Base-by-base conservation (phyloP, 2,113 vertebrate genomes). In the Diphyllodes magnificus region DNA sequence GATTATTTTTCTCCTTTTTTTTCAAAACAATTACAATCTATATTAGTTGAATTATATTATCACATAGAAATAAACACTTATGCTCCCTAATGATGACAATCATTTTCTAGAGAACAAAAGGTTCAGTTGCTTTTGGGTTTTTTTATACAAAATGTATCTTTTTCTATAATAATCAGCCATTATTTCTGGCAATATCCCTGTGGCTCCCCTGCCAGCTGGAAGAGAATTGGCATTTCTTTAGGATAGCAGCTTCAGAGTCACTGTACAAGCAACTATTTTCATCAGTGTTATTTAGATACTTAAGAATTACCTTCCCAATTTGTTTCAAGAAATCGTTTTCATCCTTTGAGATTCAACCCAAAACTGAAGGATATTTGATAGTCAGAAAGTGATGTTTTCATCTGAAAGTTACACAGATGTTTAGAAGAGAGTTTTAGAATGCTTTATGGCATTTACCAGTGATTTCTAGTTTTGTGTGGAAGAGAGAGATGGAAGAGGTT, bases 141-240 rank as follows among this genome's bases (percentile, higher is more conserved):
- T 45, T 64, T 44, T 22, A 24, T 88, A 61, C 66, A 86, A 86
- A 92, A 78, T 68, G 37, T 49, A 75, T 82, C 63, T 95, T 94
- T 96, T 77, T 93, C 92, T 89, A 82, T 77, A 95, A 91, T 89
- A 97, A 96, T 87, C 83, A 92, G 40, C 91, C 69, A 90, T 97
- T 94, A 96, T 86, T 88, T 95, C 90, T 95, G 78, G 65, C 79
- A 94, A 72, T 92, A 75, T 82, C 64, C 71, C 76, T 90, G 70
- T 35, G 73, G 39, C 49, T 94, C 70, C 54, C 82, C 35, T 2
- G 45, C 82, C 94, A 94, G 81, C 79, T 95, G 93, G 91, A 93
- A 95, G 18, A 60, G 79, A 85, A 92, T 37, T 97, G 82, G 82
- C 76, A 85, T 90, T 88, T 92, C 57, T 94, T 84, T 65, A 82